Evolutionary conservation across 2,888 invertebrate genomes (phyloP), one percentile per base, ranked within the genome.

Genomic region (Eupithecia centaureata): DNA sequence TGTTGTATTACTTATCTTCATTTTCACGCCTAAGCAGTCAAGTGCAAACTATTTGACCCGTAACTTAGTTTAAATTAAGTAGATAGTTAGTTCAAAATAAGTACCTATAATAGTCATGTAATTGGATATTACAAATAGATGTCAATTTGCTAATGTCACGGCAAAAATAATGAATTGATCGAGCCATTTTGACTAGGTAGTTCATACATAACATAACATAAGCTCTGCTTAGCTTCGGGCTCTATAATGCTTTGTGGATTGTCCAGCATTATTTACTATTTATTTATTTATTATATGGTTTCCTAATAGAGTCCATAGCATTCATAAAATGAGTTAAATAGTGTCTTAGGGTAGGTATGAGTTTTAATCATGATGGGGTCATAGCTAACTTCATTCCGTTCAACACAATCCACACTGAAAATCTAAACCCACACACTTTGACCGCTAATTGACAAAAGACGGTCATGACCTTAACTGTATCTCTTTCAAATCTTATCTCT

Each of bases 391-490:
- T 47, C 12, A 22, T 10, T 47, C 4, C 18, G 4, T 22, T 22
- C 18, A 47, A 10, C 27, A 8, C 56, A 56, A 56, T n/a, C 32
- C 18, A 32, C 18, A 57, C 18, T 32, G 28, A 56, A 56, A 32
- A 56, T 10, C 47, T 33, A 54, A 63, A 51, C 70, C 70, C 61
- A 70, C 70, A 57, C 61, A 27, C 18, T 33, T 25, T 58, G 51
- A 15, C 42, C 56, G 66, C 52, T 69, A 66, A 67, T 63, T 27
- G 61, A 62, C 61, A 61, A 58, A 59, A 61, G 58, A 63, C 52
- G 58, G 57, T 63, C 63, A 22, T 70, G 66, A 66, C 70, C 70
- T 66, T 70, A 54, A 58, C 38, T 47, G 35, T 61, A 64, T 27
- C n/a, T 52, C 56, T n/a, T 28, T 22, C 32, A 10, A 70, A 61